These are phyloP conservation scores for Uropsilus gracilis DNA, from an alignment of 2,113 vertebrate genomes.

Conservation along the genomic window DNA sequence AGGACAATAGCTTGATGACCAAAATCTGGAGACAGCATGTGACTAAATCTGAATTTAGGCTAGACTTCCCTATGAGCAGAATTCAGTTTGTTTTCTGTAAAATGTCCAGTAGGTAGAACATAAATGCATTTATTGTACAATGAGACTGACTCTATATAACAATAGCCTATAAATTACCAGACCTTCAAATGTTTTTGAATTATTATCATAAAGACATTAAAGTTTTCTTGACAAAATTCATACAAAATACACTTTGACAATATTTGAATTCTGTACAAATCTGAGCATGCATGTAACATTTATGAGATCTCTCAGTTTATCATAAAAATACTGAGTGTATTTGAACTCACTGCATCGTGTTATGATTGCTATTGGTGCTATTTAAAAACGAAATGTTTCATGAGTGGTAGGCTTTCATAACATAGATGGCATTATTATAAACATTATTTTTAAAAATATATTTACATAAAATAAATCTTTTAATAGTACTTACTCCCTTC, in stretches of 20 bases:
- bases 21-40: background rate
- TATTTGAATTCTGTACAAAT: conserved; percentile 20
- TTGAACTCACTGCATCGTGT: background rate
- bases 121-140: background rate
- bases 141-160: background rate
- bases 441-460: background rate
- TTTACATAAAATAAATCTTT: conserved; percentile 6
- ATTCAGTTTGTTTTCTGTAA: conserved; percentile 1
- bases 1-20: background rate
- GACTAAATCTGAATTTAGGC: conserved; percentile 1
- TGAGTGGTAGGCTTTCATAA: background rate
- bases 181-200: background rate
- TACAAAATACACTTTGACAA: background rate
- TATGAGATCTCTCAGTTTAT: conserved; percentile 4
- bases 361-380: background rate
- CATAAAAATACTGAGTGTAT: conserved; percentile 7
- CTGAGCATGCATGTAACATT: background rate
- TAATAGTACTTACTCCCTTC: background rate
- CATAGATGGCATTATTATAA: background rate
- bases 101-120: background rate
- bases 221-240: background rate
- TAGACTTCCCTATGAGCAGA: conserved; percentile 10
- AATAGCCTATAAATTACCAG: background rate
- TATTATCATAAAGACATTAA: background rate
- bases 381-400: conserved; percentile 33